Conservation (phyloP, 2,888 invertebrate species). For the Caenorhabditis imperialis region DNA sequence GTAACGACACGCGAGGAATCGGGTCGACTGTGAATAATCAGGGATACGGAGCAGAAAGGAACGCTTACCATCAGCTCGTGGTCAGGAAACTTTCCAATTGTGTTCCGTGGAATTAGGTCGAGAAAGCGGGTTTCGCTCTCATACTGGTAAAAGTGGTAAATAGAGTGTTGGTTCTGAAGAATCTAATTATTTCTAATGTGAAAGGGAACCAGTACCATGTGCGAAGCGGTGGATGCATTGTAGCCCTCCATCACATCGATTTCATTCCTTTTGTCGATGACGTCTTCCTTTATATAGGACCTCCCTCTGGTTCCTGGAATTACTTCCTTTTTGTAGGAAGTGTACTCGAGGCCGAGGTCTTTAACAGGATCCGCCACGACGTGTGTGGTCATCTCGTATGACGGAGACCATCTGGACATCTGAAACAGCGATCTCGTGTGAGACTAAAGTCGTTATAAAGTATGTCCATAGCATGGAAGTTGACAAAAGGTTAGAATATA, state of each 20-base stretch:
- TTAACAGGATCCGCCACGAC: constrained; percentile 1
- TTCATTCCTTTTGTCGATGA: not conserved
- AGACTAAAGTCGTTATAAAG: not conserved
- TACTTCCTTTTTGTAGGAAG: not conserved
- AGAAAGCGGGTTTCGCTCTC: constrained; percentile 16
- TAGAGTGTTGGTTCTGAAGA: constrained; percentile 30
- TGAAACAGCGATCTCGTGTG: too few relatives aligned
- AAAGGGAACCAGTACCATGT: constrained; percentile 9
- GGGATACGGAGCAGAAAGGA: too few relatives aligned
- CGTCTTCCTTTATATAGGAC: not conserved
- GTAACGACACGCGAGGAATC: constrained; percentile 35
- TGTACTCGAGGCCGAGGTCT: constrained; percentile 12
- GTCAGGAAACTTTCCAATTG: too few relatives aligned
- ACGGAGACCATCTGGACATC: too few relatives aligned
- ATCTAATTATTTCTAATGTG: too few relatives aligned
- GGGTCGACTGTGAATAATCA: too few relatives aligned
- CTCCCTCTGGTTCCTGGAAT: not conserved
- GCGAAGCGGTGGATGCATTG: not conserved
- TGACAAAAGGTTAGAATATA: constrained; percentile 7
- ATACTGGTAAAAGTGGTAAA: constrained; percentile 25
- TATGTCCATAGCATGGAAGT: constrained; percentile 13
- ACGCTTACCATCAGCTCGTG: too few relatives aligned
- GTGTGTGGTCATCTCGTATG: too few relatives aligned
- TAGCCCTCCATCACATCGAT: constrained; percentile 28
- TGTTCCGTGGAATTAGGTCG: constrained; percentile 2